Evolutionary conservation across 1,140 invertebrate species (phyloP), one percentile per base, ranked within the genome.

Genomic region (Phymastichus coffea): DNA sequence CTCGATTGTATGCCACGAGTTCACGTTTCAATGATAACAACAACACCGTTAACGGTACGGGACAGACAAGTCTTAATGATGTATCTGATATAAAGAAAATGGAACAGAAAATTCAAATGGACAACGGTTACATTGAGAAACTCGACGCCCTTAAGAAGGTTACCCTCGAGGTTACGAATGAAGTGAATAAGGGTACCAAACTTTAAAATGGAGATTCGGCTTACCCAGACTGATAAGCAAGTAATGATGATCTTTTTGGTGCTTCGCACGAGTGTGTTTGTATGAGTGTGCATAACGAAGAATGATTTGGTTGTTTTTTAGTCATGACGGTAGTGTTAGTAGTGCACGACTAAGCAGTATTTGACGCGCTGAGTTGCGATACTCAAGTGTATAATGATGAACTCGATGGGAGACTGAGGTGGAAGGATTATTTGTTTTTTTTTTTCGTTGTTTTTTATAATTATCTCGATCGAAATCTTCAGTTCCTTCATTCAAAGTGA

Each of bases 181-280:
- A 80, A 59, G 70, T 80, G 9, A 80, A 78, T 19, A 80, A 78
- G 20, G 75, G 76, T 12, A 80, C 79, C 2, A 75, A 70, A 62
- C 28, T 33, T 12, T 33, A 12, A 33, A 20, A n/a, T n/a, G 6
- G 38, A 20, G 38, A 4, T 7, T 4, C 14, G 38, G 38, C 38
- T 41, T 41, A 35, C 8, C 33, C 33, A 15, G 14, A 15, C 14
- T n/a, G n/a, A n/a, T n/a, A n/a, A n/a, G n/a, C n/a, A n/a, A n/a
- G n/a, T n/a, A n/a, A n/a, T n/a, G n/a, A n/a, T n/a, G n/a, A n/a
- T n/a, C n/a, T n/a, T n/a, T 33, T 9, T 54, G 41, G 49, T 60
- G 48, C 57, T n/a, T n/a, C n/a, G n/a, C n/a, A n/a, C n/a, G n/a
- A n/a, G 2, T 30, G 15, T 48, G 17, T 48, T 6, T 26, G 25